Percentiles rank a stretch among this genome's conserved stretches.
phyloP scores from a whole-genome alignment of 2,113 vertebrate genomes.

The Pluvianellus socialis region DNA sequence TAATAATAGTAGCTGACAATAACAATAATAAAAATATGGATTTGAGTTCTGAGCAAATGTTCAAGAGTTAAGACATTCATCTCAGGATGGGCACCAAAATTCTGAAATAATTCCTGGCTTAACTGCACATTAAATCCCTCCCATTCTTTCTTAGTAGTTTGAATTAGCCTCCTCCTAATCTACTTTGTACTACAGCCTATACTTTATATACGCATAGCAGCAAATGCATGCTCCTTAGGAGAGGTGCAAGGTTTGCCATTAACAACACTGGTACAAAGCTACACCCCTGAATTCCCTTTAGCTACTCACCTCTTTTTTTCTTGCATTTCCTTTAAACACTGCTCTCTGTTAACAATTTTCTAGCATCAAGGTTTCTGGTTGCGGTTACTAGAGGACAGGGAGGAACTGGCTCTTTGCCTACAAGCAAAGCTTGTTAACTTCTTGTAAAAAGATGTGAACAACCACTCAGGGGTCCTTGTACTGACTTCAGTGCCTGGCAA shows the following conservation, averaged over 20 bases:
- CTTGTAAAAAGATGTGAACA: accelerated
- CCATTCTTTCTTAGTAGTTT: neutral
- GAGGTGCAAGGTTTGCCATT: neutral
- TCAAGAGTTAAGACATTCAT: neutral
- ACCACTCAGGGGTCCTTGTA: neutral
- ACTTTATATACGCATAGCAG: too few species aligned
- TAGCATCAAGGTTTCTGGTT: neutral
- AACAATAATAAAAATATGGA: neutral
- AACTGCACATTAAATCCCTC: neutral
- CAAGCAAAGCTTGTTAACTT: neutral
- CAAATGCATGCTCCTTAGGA: neutral
- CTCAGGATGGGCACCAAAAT: neutral
- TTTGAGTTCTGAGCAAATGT: neutral
- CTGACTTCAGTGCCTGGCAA: neutral
- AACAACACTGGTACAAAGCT: too few species aligned
- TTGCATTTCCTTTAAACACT: neutral
- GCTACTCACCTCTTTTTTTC: neutral
- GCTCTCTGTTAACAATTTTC: neutral
- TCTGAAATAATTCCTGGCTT: neutral
- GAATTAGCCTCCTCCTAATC: neutral
- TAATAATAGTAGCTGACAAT: neutral
- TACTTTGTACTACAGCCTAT: neutral
- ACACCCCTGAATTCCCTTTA: neutral
- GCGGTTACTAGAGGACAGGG: neutral
- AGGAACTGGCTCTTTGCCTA: neutral